Evolutionary conservation across 2,888 invertebrate species (phyloP).

Genomic region (Aporophyla lueneburgensis): DNA sequence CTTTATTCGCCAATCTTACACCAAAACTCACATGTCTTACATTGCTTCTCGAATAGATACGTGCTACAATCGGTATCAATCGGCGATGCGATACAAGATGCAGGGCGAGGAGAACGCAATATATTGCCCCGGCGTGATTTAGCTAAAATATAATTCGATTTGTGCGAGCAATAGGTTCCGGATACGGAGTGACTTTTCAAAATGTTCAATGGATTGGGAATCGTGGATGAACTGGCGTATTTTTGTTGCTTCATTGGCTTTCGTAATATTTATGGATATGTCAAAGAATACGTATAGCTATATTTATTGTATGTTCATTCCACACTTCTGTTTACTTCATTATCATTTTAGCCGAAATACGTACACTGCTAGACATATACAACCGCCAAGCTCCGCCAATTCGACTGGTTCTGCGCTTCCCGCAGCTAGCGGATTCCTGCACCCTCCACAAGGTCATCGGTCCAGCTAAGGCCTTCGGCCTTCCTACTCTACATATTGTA

Average conservation of each 20-base stretch:
- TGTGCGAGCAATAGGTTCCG: conserved; percentile 69
- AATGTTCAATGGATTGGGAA: conserved; percentile 45
- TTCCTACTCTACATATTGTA: too few species aligned
- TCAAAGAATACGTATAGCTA: not conserved
- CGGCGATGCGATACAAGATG: conserved; percentile 63
- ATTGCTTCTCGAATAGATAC: conserved; percentile 37
- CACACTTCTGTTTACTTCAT: not conserved
- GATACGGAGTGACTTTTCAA: conserved; percentile 60
- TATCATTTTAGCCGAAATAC: too few species aligned
- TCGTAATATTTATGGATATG: not conserved
- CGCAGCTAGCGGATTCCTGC: too few species aligned
- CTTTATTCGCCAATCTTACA: conserved; percentile 6
- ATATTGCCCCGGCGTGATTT: conserved; percentile 74
- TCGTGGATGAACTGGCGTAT: conserved; percentile 37
- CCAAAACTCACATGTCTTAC: conserved; percentile 29
- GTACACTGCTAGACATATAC: too few species aligned
- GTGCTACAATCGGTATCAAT: conserved; percentile 56
- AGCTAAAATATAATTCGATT: conserved; percentile 78
- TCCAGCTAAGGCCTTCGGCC: too few species aligned
- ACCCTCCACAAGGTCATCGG: too few species aligned
- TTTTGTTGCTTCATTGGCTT: conserved; percentile 25
- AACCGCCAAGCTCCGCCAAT: too few species aligned
- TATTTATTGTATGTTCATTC: not conserved
- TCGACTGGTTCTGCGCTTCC: too few species aligned
- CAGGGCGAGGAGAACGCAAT: conserved; percentile 63